Conservation (phyloP, 2,888 invertebrate genomes). For the Branchipolynoe longqiensis region DNA sequence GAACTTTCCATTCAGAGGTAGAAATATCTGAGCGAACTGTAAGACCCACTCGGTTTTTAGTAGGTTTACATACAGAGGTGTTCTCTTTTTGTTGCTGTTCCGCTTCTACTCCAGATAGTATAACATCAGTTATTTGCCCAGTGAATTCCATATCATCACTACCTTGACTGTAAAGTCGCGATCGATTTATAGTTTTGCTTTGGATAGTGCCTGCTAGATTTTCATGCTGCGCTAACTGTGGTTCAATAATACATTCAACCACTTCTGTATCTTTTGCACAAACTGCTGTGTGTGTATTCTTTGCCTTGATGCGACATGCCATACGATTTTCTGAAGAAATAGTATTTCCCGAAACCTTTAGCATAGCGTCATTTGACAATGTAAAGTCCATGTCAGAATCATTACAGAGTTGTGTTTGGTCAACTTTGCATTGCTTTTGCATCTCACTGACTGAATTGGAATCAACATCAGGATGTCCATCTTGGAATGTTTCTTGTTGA, state of each 20-base stretch:
- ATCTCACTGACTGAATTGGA: background rate
- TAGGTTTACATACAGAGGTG: background rate
- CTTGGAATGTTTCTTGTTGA: constrained; percentile 12
- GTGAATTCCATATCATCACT: constrained; percentile 54
- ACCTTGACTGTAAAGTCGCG: constrained; percentile 23
- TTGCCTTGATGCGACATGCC: no score
- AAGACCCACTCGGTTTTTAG: no score
- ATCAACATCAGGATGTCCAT: background rate
- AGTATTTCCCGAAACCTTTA: background rate
- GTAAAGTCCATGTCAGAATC: constrained; percentile 13
- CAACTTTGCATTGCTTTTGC: background rate
- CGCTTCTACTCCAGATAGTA: background rate
- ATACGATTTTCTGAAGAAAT: no score
- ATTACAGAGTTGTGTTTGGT: background rate
- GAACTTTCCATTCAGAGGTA: background rate
- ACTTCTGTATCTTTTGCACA: no score
- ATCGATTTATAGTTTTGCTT: no score
- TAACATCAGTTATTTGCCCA: background rate
- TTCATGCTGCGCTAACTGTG: no score
- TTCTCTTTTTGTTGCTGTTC: constrained; percentile 40
- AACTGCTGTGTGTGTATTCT: no score
- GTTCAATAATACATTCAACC: no score
- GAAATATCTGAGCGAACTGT: background rate
- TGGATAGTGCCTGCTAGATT: background rate
- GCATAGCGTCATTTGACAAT: background rate